Evolutionary conservation across 2,797 vertebrate species (phyloP), one percentile per base, ranked within the genome.

Genomic region (Myotis findleyi): DNA sequence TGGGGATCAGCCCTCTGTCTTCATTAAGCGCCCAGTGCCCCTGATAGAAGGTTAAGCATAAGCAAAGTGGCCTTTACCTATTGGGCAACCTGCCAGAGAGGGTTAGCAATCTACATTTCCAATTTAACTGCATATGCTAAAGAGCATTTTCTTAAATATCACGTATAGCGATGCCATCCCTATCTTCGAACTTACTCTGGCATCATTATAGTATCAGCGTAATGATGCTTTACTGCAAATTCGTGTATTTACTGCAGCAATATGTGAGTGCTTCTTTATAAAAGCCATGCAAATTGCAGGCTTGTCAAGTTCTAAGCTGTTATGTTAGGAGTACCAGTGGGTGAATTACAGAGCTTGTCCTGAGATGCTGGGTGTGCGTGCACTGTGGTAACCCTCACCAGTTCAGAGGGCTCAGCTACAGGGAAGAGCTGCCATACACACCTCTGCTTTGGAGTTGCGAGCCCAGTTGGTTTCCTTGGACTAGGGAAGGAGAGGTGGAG

Each of bases 241-340:
- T 83, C 84, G 71, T 90, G 33, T 88, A 23, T 96, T 94, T 82
- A 72, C 71, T 76, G 18, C 38, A 44, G 57, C 73, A 44, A 6
- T 44, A 30, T 84, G 38, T 83, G 89, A 94, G 57, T 95, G 20
- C 81, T 92, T 81, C 76, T 86, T 69, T 66, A 88, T 64, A 89
- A 91, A 96, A 95, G 96, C 80, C 57, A 7, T 86, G 76, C 92
- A 81, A 88, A 96, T 95, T 89, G 84, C 53, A 95, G 82, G 87
- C 93, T 88, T 94, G 95, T 94, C 77, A 81, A 86, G 57, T 81
- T 87, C 84, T 83, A 59, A 83, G 64, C 89, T 92, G 96, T 92
- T 87, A 90, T 90, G 85, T 95, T 55, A 66, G 77, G 47, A 71
- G 68, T 41, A 73, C 44, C 87, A 59, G 72, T 94, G 88, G n/a